Conservation (phyloP, 2,797 vertebrate genomes). For the Sparus aurata region DNA sequence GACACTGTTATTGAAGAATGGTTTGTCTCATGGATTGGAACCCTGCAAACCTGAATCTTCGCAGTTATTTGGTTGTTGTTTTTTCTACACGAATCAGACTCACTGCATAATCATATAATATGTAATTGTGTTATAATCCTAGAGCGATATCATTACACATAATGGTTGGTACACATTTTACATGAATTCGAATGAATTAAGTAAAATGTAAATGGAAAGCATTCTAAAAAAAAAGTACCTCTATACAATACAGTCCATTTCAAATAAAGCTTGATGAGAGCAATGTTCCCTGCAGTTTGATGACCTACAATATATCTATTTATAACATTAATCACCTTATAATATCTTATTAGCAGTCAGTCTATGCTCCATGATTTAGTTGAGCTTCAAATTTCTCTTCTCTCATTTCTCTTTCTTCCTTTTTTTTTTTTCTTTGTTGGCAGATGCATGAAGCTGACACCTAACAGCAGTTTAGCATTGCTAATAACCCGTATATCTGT, state of each 20-base stretch:
- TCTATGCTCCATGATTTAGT: neutral
- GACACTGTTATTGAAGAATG: neutral
- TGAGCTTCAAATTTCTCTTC: constrained; percentile 1
- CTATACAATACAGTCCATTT: neutral
- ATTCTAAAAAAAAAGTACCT: neutral
- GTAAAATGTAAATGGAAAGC: neutral
- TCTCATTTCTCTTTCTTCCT: neutral
- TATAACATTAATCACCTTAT: neutral
- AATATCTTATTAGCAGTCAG: neutral
- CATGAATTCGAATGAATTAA: neutral
- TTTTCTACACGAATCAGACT: neutral
- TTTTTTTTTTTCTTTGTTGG: neutral
- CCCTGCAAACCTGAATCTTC: neutral
- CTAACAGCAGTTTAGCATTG: constrained; percentile 44
- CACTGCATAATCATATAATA: neutral
- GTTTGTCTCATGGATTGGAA: neutral
- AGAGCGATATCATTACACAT: too few relatives aligned
- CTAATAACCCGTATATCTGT: constrained; percentile 46
- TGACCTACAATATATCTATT: constrained; percentile 14
- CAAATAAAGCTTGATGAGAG: neutral
- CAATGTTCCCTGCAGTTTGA: constrained; percentile 1
- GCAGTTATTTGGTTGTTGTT: neutral
- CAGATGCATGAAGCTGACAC: constrained; percentile 10
- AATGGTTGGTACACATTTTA: too few relatives aligned
- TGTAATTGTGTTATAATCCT: too few relatives aligned